Evolutionary conservation across 2,113 vertebrate genomes (phyloP), one percentile per base, ranked within the genome.

Genomic region (Hystrix brachyura): DNA sequence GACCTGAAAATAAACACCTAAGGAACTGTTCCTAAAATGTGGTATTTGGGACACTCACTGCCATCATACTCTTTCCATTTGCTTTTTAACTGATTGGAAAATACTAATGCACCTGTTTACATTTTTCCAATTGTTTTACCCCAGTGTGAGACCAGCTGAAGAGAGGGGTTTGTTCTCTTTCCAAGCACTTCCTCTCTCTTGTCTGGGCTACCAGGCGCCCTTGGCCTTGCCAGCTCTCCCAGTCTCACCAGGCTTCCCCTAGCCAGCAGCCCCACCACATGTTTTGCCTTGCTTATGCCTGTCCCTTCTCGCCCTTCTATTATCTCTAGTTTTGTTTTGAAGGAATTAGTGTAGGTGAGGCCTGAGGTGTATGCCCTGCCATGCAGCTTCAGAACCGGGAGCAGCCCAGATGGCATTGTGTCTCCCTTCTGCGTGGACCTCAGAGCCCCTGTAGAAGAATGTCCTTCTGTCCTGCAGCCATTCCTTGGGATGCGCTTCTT

Each of bases 41-140:
- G 93, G 86, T 87, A 59, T 89, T 96, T 92, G 90, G 95, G 83
- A 85, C 76, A 57, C 83, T 96, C 65, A 13, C 87, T 95, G 94
- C 88, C 82, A 65, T 93, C 82, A 95, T 91, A 91, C 57, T 74
- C 94, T 90, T 81, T 51, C 92, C 81, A 78, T 93, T 98, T 91
- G 87, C 90, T 97, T 98, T 92, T 83, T 80, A 90, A 59, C 90
- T 91, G 90, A 96, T 96, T 93, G 87, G 84, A 94, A 96, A 93
- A 96, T 76, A 64, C 94, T 97, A 93, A 96, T 95, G 94, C 94
- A 32, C 0, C 0, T 97, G 95, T 96, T 98, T 94, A 90, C 91
- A 87, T 95, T 92, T 94, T 89, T 93, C n/a, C 83, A 53, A 64
- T 96, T 94, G 91, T 93, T 87, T 96, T 96, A 93, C 89, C 76